Evolutionary conservation across 2,888 invertebrate genomes (phyloP).

Genomic region (Drosophila borealis): DNA sequence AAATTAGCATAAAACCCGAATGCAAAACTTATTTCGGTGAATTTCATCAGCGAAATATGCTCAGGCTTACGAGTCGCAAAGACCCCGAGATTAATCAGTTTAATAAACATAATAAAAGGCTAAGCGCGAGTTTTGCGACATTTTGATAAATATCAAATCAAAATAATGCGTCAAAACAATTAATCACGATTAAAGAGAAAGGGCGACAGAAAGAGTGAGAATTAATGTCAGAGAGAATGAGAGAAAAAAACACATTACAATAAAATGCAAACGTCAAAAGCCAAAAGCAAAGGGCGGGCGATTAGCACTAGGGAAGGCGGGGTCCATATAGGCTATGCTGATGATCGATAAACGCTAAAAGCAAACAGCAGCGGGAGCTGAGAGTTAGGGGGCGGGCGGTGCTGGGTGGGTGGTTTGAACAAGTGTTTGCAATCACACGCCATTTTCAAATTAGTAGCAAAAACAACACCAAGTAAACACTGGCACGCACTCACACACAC

Average conservation of each 20-base stretch:
- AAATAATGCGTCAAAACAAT: constrained; percentile 79
- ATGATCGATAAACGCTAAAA: constrained; percentile 73
- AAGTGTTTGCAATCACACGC: constrained; percentile 77
- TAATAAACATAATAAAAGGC: constrained; percentile 77
- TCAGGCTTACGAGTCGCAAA: constrained; percentile 8
- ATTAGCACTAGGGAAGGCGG: constrained; percentile 26
- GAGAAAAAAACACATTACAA: constrained; percentile 27
- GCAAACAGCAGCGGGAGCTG: constrained; percentile 44
- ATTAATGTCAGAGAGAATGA: constrained; percentile 13
- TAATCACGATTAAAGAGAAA: constrained; percentile 73
- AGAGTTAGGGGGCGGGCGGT: constrained; percentile 10
- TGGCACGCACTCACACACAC: neutral
- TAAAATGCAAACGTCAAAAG: constrained; percentile 38
- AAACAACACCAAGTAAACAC: neutral
- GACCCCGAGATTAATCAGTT: constrained; percentile 68
- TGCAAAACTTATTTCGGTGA: constrained; percentile 41
- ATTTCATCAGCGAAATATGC: constrained; percentile 35
- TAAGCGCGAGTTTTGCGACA: constrained; percentile 74
- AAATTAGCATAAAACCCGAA: constrained; percentile 61
- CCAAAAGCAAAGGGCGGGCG: constrained; percentile 46
- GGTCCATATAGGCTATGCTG: constrained; percentile 20
- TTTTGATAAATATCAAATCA: constrained; percentile 79
- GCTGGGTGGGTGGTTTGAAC: constrained; percentile 32
- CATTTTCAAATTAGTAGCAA: constrained; percentile 69
- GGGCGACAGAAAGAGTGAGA: neutral